Conservation (phyloP, 1,140 invertebrate species). For the Stegodyphus mimosarum region DNA sequence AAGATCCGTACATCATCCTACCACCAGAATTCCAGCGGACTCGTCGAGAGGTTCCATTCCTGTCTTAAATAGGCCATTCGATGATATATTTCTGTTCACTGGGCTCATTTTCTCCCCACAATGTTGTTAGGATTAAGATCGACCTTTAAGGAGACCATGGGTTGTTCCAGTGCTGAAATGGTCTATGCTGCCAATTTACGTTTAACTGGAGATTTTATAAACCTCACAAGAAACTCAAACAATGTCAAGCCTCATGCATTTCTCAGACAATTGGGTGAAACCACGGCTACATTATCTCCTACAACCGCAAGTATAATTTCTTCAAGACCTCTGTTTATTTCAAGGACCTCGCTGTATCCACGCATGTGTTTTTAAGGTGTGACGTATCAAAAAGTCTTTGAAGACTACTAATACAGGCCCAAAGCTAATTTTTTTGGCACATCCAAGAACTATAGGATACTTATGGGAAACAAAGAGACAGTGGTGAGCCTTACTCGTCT, state of each 20-base stretch:
- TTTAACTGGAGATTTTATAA: neutral
- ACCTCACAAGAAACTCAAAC: neutral
- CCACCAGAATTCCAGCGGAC: neutral
- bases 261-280: neutral
- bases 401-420: neutral
- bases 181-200: neutral
- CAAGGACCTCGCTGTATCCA: too few species aligned
- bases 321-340: neutral
- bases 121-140: neutral
- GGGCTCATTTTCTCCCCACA: neutral
- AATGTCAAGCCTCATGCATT: neutral
- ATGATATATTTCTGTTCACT: neutral
- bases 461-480: neutral
- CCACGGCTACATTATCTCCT: neutral
- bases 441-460: neutral
- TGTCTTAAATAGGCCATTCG: neutral
- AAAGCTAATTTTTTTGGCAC: neutral
- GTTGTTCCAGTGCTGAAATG: neutral
- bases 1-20: neutral
- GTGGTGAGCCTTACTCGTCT: neutral
- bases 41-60: slow-evolving; percentile 1
- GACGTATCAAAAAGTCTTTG: neutral
- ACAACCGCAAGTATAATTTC: neutral
- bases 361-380: neutral
- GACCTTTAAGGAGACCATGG: neutral